These are phyloP conservation scores for Tetragnatha montana DNA, from an alignment of 2,888 invertebrate genomes.

Conservation along the genomic window DNA sequence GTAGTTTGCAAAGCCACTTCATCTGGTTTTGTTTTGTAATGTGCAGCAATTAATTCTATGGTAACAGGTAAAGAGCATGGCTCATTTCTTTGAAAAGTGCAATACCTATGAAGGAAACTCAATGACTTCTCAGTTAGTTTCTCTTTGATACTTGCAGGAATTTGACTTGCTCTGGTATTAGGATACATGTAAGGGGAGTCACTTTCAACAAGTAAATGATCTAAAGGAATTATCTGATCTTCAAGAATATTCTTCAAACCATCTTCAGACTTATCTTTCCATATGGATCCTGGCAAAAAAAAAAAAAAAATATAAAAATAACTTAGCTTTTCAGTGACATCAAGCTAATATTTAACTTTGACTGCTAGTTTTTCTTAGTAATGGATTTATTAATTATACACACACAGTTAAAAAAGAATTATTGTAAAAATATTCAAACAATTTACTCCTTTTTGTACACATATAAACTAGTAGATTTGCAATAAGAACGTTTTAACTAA, in stretches of 20 bases:
- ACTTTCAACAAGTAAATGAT: slow-evolving; percentile 90
- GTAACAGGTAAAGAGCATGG: slow-evolving; percentile 94
- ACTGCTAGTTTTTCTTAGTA: no score
- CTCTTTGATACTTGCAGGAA: slow-evolving; percentile 91
- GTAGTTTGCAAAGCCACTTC: slow-evolving; percentile 93
- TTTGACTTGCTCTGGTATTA: slow-evolving; percentile 92
- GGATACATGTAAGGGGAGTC: slow-evolving; percentile 98
- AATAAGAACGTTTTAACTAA: no score
- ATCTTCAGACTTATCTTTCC: slow-evolving; percentile 94
- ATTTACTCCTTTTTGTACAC: no score
- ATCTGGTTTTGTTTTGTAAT: slow-evolving; percentile 89
- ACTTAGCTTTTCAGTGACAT: no score
- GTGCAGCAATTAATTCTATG: slow-evolving; percentile 95
- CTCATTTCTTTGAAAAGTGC: slow-evolving; percentile 96
- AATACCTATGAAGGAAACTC: slow-evolving; percentile 90
- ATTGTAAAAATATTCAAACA: no score
- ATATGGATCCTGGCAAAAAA: slow-evolving; percentile 82
- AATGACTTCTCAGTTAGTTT: slow-evolving; percentile 89
- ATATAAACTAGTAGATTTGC: no score
- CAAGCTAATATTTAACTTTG: no score
- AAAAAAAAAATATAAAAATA: not conserved
- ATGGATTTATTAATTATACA: no score
- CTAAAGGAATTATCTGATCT: slow-evolving; percentile 87
- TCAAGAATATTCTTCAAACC: slow-evolving; percentile 90
- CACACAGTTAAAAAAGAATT: no score